phyloP scores from a whole-genome alignment of 2,888 invertebrate genomes.

The Helleia helle region DNA sequence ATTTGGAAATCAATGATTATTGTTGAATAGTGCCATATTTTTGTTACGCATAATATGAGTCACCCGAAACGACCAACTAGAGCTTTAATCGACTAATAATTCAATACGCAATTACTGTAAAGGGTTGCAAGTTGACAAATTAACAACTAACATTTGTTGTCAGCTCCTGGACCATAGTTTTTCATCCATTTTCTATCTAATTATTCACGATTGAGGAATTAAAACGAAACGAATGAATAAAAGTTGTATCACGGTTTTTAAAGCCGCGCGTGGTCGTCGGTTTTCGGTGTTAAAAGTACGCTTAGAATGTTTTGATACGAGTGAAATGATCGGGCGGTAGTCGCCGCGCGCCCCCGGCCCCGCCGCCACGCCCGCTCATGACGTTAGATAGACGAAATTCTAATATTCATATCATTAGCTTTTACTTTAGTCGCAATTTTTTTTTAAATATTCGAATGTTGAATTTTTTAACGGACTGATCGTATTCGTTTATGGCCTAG shows the following conservation, averaged over 20 bases:
- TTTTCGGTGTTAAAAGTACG: conserved; percentile 36
- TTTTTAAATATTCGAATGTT: conserved; percentile 41
- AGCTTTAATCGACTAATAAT: too few relatives aligned
- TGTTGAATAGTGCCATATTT: conserved; percentile 20
- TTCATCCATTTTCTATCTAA: conserved; percentile 40
- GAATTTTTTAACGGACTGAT: conserved; percentile 45
- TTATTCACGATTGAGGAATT: conserved; percentile 13
- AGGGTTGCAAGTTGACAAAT: too few relatives aligned
- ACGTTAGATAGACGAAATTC: conserved; percentile 69
- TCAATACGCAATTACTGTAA: too few relatives aligned
- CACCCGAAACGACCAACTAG: too few relatives aligned
- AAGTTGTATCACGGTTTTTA: too few relatives aligned
- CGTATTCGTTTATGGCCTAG: conserved; percentile 49
- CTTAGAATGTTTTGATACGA: conserved; percentile 32
- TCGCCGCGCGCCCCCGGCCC: conserved; percentile 29
- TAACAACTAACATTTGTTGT: neutral
- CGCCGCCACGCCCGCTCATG: conserved; percentile 39
- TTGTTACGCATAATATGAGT: too few relatives aligned
- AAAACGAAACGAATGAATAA: neutral
- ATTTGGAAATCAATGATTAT: too few relatives aligned
- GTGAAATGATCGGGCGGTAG: conserved; percentile 27
- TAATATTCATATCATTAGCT: conserved; percentile 72
- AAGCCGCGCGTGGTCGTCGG: too few relatives aligned
- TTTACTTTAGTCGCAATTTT: conserved; percentile 66
- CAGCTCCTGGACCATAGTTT: conserved; percentile 27